Percentiles rank a stretch among this genome's conserved stretches.
Evolutionary conservation across 1,140 invertebrate species (phyloP).

Genomic region (Ruditapes philippinarum): DNA sequence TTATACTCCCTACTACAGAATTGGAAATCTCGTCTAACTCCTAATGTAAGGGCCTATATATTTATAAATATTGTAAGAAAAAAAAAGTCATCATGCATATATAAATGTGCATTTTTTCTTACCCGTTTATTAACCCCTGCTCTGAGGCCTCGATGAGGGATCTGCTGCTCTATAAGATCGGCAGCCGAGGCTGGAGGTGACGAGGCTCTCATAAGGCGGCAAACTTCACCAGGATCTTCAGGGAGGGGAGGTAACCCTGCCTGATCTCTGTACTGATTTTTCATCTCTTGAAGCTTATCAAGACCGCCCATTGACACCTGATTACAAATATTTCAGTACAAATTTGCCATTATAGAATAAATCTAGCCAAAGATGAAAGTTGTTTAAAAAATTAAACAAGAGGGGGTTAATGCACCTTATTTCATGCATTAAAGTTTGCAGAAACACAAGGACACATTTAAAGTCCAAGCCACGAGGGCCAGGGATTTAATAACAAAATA

Average conservation of each 20-base stretch:
- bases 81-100: background rate
- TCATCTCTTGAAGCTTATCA: slow-evolving; percentile 92
- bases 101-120: background rate
- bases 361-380: too few relatives aligned
- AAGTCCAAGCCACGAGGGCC: too few relatives aligned
- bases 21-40: slow-evolving; percentile 8
- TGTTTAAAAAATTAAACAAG: too few relatives aligned
- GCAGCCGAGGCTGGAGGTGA: slow-evolving; percentile 97
- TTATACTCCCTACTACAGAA: too few relatives aligned
- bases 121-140: slow-evolving; percentile 74
- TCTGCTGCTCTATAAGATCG: slow-evolving; percentile 93
- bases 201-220: slow-evolving; percentile 96
- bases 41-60: background rate
- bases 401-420: background rate
- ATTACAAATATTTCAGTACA: too few relatives aligned
- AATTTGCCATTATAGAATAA: too few relatives aligned
- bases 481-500: too few relatives aligned
- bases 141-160: slow-evolving; percentile 77
- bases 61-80: background rate
- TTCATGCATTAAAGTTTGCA: too few relatives aligned
- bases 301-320: slow-evolving; percentile 95
- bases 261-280: slow-evolving; percentile 91
- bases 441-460: too few relatives aligned
- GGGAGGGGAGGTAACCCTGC: slow-evolving; percentile 92
- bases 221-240: slow-evolving; percentile 98